Evolutionary conservation across 2,797 vertebrate genomes (phyloP).

Genomic region (Anolis apletophallus): DNA sequence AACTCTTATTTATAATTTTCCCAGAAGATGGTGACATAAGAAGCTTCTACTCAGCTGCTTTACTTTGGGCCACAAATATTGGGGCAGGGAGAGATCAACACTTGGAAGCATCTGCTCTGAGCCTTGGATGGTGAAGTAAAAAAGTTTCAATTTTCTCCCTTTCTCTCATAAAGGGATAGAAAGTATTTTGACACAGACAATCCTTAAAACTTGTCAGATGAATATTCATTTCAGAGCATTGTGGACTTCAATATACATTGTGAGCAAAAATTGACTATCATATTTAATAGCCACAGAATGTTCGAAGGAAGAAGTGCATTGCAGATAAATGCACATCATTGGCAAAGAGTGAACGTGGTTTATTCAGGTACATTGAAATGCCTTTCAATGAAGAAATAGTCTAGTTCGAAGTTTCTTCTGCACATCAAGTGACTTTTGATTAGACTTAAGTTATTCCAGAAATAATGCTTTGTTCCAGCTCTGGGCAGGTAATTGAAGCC

Average conservation of each 20-base stretch:
- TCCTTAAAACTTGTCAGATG: not conserved
- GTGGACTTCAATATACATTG: constrained; percentile 34
- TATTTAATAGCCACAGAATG: constrained; percentile 17
- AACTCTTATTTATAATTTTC: constrained; percentile 76
- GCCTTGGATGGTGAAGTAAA: constrained; percentile 74
- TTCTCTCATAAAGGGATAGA: constrained; percentile 48
- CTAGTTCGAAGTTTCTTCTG: constrained; percentile 46
- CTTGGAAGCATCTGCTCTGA: constrained; percentile 77
- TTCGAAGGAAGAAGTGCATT: constrained; percentile 22
- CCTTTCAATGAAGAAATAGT: constrained; percentile 37
- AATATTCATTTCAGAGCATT: constrained; percentile 36
- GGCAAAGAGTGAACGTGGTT: constrained; percentile 10
- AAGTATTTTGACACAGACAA: constrained; percentile 17
- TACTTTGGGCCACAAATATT: constrained; percentile 69
- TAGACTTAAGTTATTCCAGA: constrained; percentile 60
- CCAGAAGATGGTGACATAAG: constrained; percentile 68
- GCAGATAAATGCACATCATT: constrained; percentile 21
- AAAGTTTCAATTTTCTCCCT: constrained; percentile 57
- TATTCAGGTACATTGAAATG: constrained; percentile 21
- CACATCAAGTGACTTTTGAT: constrained; percentile 73
- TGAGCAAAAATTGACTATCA: constrained; percentile 28
- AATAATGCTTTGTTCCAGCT: constrained; percentile 29
- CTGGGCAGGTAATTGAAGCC: constrained; percentile 58
- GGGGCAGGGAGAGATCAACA: constrained; percentile 50
- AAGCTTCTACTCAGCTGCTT: constrained; percentile 67